A percentile compares a stretch with the other conserved stretches of the same genome.
Conservation (phyloP, 2,113 vertebrate species). For the Crotalus horridus region DNA sequence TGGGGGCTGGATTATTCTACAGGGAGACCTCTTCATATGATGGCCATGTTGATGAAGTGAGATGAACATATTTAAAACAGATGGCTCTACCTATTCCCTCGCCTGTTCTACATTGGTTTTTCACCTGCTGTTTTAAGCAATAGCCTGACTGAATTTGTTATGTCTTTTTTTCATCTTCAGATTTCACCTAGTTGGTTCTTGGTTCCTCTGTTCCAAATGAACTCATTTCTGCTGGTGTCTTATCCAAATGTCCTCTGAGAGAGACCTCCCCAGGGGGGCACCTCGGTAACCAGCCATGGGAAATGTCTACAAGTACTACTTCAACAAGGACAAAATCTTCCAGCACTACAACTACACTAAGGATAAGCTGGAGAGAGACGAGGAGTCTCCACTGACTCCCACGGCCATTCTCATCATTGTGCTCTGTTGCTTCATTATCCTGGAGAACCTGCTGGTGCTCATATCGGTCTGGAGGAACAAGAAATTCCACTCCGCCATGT, state of each 20-base stretch:
- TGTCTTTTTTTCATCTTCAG: neutral
- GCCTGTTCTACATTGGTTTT: too few species aligned
- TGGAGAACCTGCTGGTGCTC: conserved; percentile 92
- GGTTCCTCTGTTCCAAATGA: neutral
- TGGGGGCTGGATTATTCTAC: neutral
- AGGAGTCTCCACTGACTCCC: conserved; percentile 40
- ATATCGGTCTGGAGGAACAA: conserved; percentile 87
- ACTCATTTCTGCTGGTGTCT: neutral
- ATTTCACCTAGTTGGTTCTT: neutral
- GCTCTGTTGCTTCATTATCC: conserved; percentile 85
- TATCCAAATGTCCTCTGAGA: conserved; percentile 37
- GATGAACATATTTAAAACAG: neutral
- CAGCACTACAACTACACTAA: conserved; percentile 85
- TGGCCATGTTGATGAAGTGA: neutral
- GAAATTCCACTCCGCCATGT: conserved; percentile 95
- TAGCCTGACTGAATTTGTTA: neutral
- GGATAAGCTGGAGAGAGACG: neutral
- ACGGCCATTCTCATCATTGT: conserved; percentile 75
- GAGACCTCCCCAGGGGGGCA: conserved; percentile 28
- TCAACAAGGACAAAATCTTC: conserved; percentile 75
- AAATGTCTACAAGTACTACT: conserved; percentile 85
- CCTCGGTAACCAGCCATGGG: conserved; percentile 69
- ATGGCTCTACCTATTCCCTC: neutral
- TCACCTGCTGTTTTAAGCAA: neutral
- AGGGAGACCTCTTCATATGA: neutral